These are phyloP conservation scores for Craseonycteris thonglongyai DNA, from an alignment of 2,113 vertebrate species.

Conservation along the genomic window DNA sequence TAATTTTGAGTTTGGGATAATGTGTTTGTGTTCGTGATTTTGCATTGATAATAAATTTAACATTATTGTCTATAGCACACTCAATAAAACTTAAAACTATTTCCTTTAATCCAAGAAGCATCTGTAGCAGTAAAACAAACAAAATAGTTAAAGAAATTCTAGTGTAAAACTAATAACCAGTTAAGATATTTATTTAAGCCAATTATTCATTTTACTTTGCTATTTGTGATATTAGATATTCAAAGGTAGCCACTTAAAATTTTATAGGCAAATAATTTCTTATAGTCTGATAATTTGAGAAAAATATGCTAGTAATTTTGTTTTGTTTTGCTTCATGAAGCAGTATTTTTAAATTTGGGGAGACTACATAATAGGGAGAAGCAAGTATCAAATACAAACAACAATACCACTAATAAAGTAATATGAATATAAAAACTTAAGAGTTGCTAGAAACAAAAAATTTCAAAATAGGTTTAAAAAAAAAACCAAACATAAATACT, in stretches of 20 bases:
- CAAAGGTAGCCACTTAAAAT: not conserved
- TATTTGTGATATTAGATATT: slow-evolving; percentile 23
- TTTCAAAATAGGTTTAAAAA: slow-evolving; percentile 20
- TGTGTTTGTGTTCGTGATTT: slow-evolving; percentile 41
- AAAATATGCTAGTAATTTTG: not conserved
- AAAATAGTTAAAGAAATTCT: not conserved
- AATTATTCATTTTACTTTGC: not conserved
- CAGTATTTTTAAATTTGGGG: not conserved
- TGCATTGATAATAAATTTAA: slow-evolving; percentile 61
- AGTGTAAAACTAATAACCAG: slow-evolving; percentile 29
- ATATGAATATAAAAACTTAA: not conserved
- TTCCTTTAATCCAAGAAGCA: not conserved
- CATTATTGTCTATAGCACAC: slow-evolving; percentile 33
- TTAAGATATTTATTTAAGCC: slow-evolving; percentile 18
- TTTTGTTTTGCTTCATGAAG: not conserved
- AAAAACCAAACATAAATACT: not conserved
- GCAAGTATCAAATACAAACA: not conserved
- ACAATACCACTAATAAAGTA: not conserved
- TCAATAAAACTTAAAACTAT: slow-evolving; percentile 27
- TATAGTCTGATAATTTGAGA: not conserved
- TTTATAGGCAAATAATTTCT: slow-evolving; percentile 5
- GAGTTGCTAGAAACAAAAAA: not conserved
- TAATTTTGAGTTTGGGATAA: slow-evolving; percentile 15
- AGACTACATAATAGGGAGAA: not conserved
- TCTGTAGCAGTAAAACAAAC: not conserved